These are phyloP conservation scores for Temnopleurus reevesii DNA, from an alignment of 53 echinoderm and acorn worm genomes.

Conservation along the genomic window DNA sequence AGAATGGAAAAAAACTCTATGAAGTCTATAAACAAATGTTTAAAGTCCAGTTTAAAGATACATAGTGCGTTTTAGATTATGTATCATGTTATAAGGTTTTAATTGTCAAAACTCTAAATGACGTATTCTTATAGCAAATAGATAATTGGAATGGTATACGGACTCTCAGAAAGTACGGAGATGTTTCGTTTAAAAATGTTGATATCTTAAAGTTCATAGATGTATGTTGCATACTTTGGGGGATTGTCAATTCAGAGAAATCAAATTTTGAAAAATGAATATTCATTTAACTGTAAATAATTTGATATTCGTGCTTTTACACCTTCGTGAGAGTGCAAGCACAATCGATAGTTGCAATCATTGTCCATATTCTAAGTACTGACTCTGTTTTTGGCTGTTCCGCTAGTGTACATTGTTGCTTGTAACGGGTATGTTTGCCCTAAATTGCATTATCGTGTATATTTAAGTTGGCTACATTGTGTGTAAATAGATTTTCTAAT, in stretches of 20 bases:
- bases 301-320: conserved; percentile 14
- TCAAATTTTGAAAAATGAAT: background rate
- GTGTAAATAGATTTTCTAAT: conserved; percentile 19
- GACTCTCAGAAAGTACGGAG: no score
- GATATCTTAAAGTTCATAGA: background rate
- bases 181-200: background rate
- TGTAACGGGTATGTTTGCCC: background rate
- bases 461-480: background rate
- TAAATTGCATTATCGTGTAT: background rate
- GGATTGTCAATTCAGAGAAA: background rate
- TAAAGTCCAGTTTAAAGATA: no score
- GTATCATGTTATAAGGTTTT: no score
- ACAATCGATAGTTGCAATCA: conserved; percentile 16
- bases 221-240: background rate
- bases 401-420: conserved; percentile 4
- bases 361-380: conserved; percentile 30
- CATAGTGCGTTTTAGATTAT: no score
- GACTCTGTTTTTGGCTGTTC: conserved; percentile 17
- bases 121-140: no score
- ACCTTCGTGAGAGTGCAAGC: background rate
- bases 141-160: no score
- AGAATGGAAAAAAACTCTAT: no score
- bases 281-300: conserved; percentile 15
- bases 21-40: no score
- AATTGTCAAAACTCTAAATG: no score